Conservation (phyloP, 1,140 invertebrate species). For the Popillia japonica region DNA sequence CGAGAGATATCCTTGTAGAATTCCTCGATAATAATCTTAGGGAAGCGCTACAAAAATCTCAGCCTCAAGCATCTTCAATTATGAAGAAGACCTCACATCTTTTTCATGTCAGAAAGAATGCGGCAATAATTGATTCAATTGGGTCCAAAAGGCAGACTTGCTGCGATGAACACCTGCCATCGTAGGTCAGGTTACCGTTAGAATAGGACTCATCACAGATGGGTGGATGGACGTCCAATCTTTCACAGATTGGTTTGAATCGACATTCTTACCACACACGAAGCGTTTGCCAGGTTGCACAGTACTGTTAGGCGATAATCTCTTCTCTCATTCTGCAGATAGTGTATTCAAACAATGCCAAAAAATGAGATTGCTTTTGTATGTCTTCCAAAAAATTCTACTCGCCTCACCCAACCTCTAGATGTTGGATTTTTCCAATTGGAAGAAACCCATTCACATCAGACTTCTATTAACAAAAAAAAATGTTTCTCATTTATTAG, state of each 20-base stretch:
- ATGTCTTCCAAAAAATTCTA: neutral
- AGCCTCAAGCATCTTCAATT: slow-evolving; percentile 47
- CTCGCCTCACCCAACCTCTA: neutral
- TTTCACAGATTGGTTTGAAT: too few species aligned
- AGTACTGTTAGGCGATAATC: too few species aligned
- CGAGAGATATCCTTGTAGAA: slow-evolving; percentile 26
- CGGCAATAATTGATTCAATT: slow-evolving; percentile 45
- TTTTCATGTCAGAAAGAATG: slow-evolving; percentile 40
- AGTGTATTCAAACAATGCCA: too few species aligned
- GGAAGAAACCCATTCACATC: neutral
- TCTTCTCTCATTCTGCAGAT: too few species aligned
- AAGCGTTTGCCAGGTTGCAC: too few species aligned
- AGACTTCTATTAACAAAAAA: neutral
- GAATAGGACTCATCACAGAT: too few species aligned
- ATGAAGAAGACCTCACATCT: slow-evolving; percentile 56
- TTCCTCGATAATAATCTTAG: slow-evolving; percentile 34
- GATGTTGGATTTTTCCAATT: slow-evolving; percentile 3
- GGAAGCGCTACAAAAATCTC: slow-evolving; percentile 11
- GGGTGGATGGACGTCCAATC: too few species aligned
- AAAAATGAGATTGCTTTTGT: too few species aligned
- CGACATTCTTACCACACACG: too few species aligned
- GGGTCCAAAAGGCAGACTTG: slow-evolving; percentile 36
- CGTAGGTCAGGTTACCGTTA: neutral
- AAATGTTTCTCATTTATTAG: neutral
- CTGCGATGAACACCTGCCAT: neutral